These are phyloP conservation scores for Kuschelorhynchus macadamiae DNA, from an alignment of 2,888 invertebrate genomes.

Conservation along the genomic window DNA sequence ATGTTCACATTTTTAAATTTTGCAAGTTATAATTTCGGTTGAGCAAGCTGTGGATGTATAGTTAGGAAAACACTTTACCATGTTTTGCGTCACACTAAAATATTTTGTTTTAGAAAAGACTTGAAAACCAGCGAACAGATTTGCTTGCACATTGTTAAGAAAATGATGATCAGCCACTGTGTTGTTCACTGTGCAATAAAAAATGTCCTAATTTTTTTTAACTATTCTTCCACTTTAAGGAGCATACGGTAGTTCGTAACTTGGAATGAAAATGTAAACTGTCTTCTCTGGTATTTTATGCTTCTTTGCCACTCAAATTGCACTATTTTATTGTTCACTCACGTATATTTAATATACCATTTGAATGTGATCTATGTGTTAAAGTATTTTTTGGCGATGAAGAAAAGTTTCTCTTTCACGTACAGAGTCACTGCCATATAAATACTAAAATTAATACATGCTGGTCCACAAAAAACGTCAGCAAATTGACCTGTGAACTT, in stretches of 20 bases:
- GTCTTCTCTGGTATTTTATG: slow-evolving; percentile 19
- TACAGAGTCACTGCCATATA: slow-evolving; percentile 26
- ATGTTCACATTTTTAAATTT: slow-evolving; percentile 22
- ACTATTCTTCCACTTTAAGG: slow-evolving; percentile 23
- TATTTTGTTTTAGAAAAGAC: slow-evolving; percentile 2
- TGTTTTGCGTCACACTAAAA: slow-evolving; percentile 19
- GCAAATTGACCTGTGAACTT: slow-evolving; percentile 23
- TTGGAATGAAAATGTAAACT: slow-evolving; percentile 15
- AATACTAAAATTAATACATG: slow-evolving; percentile 12
- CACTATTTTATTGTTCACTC: slow-evolving; percentile 33
- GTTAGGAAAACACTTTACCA: slow-evolving; percentile 23
- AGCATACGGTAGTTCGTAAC: slow-evolving; percentile 24
- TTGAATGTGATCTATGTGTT: slow-evolving; percentile 24
- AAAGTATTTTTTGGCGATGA: slow-evolving; percentile 29
- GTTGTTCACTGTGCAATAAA: slow-evolving; percentile 21
- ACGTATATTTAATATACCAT: slow-evolving; percentile 13
- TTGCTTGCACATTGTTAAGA: slow-evolving; percentile 8
- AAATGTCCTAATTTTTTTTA: neutral
- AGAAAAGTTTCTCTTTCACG: slow-evolving; percentile 28
- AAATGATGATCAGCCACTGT: slow-evolving; percentile 9
- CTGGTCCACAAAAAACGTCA: slow-evolving; percentile 20
- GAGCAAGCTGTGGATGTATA: slow-evolving; percentile 19
- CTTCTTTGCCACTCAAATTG: slow-evolving; percentile 8
- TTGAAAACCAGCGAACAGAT: slow-evolving; percentile 23
- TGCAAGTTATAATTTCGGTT: slow-evolving; percentile 18